A percentile compares a stretch with the other conserved stretches of the same genome.
These are phyloP conservation scores for Aeoliscus strigatus DNA, from an alignment of 2,797 vertebrate species.

Conservation along the genomic window DNA sequence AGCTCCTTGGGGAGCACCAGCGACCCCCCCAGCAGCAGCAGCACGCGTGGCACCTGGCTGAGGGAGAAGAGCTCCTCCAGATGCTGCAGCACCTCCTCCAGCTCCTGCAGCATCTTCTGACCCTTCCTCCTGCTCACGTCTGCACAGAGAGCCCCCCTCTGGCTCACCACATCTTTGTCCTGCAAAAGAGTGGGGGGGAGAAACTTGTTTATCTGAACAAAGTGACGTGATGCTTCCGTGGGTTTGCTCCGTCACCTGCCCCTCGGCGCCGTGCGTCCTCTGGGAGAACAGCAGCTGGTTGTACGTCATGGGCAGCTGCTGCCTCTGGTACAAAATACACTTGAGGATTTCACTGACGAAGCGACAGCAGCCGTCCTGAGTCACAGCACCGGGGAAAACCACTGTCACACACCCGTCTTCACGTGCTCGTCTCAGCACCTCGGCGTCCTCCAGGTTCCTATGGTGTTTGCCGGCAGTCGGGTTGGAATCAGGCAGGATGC, in stretches of 20 bases:
- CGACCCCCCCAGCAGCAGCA: conserved; percentile 87
- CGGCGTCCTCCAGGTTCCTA: conserved; percentile 35
- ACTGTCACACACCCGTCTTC: conserved; percentile 75
- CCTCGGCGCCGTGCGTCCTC: conserved; percentile 61
- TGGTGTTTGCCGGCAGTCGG: conserved; percentile 15
- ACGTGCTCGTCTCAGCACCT: conserved; percentile 52
- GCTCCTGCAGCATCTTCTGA: conserved; percentile 80
- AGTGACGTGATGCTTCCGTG: too few relatives aligned
- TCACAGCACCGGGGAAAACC: conserved; percentile 81
- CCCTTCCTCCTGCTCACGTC: conserved; percentile 72
- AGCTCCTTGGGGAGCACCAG: conserved; percentile 84
- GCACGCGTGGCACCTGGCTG: conserved; percentile 84
- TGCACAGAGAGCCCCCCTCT: conserved; percentile 54
- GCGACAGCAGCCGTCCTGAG: conserved; percentile 82
- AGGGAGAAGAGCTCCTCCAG: conserved; percentile 87
- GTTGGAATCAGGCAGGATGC: conserved; percentile 5
- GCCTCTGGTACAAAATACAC: conserved; percentile 89
- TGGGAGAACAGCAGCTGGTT: conserved; percentile 85
- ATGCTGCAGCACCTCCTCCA: conserved; percentile 83
- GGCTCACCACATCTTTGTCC: conserved; percentile 68
- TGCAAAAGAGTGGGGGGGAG: conserved; percentile 58
- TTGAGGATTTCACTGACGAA: conserved; percentile 92
- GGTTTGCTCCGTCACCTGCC: conserved; percentile 35
- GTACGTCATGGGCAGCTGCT: conserved; percentile 93
- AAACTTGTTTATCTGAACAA: too few relatives aligned